Conservation (phyloP, 2,113 vertebrate genomes). For the Hemichromis elongatus region DNA sequence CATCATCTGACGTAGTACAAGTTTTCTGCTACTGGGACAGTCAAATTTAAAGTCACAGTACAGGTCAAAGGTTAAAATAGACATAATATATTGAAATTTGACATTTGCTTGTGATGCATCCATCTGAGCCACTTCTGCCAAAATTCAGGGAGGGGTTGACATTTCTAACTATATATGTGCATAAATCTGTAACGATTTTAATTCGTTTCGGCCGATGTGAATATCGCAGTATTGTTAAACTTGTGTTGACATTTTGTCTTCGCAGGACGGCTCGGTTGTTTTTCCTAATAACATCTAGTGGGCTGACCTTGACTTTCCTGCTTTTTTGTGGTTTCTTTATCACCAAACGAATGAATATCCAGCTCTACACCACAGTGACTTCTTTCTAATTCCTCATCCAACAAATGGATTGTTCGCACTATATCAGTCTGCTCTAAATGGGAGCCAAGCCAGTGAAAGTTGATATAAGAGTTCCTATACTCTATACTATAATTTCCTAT, state of each 20-base stretch:
- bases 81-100: not conserved
- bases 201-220: fast-evolving
- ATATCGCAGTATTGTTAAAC: fast-evolving
- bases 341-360: no score
- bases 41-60: not conserved
- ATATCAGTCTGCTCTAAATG: not conserved
- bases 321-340: not conserved
- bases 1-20: fast-evolving
- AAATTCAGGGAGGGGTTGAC: no score
- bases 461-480: not conserved
- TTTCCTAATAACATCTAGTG: not conserved
- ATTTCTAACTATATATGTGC: no score
- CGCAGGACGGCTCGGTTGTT: not conserved
- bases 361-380: not conserved
- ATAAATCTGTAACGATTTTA: not conserved
- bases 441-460: not conserved
- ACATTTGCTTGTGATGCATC: not conserved
- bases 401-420: not conserved
- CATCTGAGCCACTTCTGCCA: not conserved
- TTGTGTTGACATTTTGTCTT: not conserved
- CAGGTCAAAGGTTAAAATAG: fast-evolving
- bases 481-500: no score
- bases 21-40: not conserved
- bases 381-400: not conserved
- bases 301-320: not conserved